Base-by-base conservation (phyloP, 2,888 invertebrate genomes). In the Epinotia nisella region DNA sequence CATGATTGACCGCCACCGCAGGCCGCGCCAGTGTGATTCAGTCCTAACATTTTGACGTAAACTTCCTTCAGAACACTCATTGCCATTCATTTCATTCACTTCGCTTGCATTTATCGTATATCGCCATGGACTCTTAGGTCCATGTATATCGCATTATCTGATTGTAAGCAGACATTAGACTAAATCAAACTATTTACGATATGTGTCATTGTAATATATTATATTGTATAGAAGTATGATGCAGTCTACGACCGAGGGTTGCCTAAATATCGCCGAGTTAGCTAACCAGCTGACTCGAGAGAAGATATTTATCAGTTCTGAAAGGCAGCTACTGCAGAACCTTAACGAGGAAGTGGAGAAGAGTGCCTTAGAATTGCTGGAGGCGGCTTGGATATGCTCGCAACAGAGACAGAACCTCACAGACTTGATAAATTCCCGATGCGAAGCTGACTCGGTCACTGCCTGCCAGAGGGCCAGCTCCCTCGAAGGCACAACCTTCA, bases 341-440 rank as follows among this genome's bases (percentile, higher is more conserved):
- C 92, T 97, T 45, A 97, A 97, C 86, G 95, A 96, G 85, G 95
- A 96, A 82, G 95, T 97, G 79, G 94, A 94, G 78, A 91, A 90
- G 75, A 94, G 92, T 81, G 93, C 94, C 15, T 83, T 94, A 76
- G 94, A 94, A 79, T 87, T 95, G 76, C 90, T 95, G 76, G 96
- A 97, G 88, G 95, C 96, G 74, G 96, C 98, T 49, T 99, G 98
- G 97, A 95, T 98, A 75, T 97, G 97, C 75, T 96, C 97, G 3
- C 97, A 98, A 88, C 98, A 98, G 89, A 95, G 97, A 78, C 95
- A 97, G 77, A 97, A 97, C 87, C 93, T 97, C 35, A 96, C 97
- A 77, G 95, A 96, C 80, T 90, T 98, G 80, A 95, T 97, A 76
- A 94, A 96, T 55, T 95, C 97, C 61, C 94, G 96, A 77, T 95